Evolutionary conservation across 1,140 invertebrate genomes (phyloP).

Genomic region (Drosophila repletoides): DNA sequence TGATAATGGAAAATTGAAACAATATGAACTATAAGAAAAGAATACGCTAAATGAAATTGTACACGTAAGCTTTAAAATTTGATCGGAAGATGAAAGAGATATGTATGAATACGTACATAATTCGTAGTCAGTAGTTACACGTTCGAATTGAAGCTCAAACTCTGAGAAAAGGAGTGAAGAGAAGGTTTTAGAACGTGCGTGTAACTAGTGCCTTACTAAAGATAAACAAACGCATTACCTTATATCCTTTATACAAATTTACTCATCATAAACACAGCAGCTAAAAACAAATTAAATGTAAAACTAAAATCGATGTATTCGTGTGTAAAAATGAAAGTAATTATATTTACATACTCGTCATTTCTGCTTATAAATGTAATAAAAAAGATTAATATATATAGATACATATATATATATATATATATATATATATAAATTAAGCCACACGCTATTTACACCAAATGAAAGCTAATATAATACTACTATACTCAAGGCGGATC

Average conservation of each 20-base stretch:
- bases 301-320: conserved; percentile 15
- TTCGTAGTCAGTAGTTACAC: conserved; percentile 82
- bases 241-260: conserved; percentile 80
- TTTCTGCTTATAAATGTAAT: conserved; percentile 48
- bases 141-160: too few species aligned
- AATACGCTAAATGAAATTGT: conserved; percentile 66
- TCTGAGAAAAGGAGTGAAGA: too few species aligned
- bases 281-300: conserved; percentile 35
- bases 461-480: conserved; percentile 25
- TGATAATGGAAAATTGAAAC: conserved; percentile 24
- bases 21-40: conserved; percentile 35
- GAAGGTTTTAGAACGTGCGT: conserved; percentile 26
- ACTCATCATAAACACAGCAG: conserved; percentile 52
- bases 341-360: conserved; percentile 44
- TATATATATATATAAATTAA: conserved; percentile 42
- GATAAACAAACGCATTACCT: conserved; percentile 82
- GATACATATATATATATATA: conserved; percentile 46
- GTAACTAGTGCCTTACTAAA: conserved; percentile 82
- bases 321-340: conserved; percentile 31
- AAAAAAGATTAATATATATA: conserved; percentile 44
- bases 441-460: conserved; percentile 75
- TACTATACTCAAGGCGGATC: conserved; percentile 23
- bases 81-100: conserved; percentile 38
- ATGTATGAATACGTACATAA: conserved; percentile 44
- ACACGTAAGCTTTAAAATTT: conserved; percentile 73